Evolutionary conservation across 1,140 invertebrate species (phyloP).

Genomic region (Zaprionus vittiger): DNA sequence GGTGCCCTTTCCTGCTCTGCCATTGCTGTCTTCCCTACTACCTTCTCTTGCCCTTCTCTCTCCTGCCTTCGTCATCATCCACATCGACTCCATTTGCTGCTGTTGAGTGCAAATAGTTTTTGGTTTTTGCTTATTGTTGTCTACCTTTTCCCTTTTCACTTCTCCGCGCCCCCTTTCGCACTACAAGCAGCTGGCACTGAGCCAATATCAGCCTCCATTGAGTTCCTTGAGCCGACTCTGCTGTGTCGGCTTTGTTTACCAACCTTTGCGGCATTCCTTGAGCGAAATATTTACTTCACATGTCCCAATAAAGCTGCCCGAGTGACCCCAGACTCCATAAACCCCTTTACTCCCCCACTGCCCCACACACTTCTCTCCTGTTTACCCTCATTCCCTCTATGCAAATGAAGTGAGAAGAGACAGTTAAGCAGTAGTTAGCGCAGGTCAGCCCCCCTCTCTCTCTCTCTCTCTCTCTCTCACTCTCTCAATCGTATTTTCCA

Average conservation of each 20-base stretch:
- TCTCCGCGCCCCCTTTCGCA: background rate
- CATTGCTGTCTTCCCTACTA: background rate
- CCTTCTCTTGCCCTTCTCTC: background rate
- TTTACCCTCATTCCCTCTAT: background rate
- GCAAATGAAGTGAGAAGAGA: background rate
- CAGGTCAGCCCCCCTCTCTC: background rate
- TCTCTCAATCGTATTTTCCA: background rate
- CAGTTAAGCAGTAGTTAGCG: background rate
- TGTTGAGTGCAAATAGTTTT: conserved; percentile 76
- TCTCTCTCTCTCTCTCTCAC: background rate
- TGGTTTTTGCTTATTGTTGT: conserved; percentile 59
- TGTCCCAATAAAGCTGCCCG: background rate
- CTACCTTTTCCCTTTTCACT: background rate
- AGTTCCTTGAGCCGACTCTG: conserved; percentile 2
- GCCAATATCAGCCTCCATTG: conserved; percentile 52
- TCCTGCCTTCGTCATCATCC: background rate
- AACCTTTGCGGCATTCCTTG: conserved; percentile 6
- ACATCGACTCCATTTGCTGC: conserved; percentile 60
- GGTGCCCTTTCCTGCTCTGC: background rate
- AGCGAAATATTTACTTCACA: conserved; percentile 7
- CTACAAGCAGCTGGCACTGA: conserved; percentile 61
- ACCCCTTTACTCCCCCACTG: too few species aligned
- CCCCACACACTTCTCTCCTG: background rate
- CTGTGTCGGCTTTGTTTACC: conserved; percentile 5
- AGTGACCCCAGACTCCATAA: background rate